Evolutionary conservation across 1,140 invertebrate species (phyloP), one percentile per base, ranked within the genome.

Genomic region (Psix sp.): DNA sequence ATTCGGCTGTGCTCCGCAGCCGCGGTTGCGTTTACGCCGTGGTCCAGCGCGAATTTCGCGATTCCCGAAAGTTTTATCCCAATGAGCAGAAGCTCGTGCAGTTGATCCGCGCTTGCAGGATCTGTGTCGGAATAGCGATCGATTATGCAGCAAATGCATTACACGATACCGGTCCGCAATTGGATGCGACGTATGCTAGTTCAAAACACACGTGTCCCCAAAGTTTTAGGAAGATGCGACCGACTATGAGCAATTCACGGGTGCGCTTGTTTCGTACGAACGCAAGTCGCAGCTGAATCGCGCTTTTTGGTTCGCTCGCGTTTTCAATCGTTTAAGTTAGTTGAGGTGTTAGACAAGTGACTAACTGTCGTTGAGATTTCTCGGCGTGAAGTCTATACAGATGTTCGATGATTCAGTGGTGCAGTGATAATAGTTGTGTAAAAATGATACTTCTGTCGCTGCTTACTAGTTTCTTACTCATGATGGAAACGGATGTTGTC

Each of bases 381-480:
- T 40, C 14, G 0, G 6, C 29, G 46, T 48, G 43, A 21, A 13
- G 40, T 45, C 18, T 2, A 13, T 20, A 45, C 20, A 21, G 54
- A 73, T 73, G 70, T 54, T 67, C 36, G 24, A 49, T 74, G 20
- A 38, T 67, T 60, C 56, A 62, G 71, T 74, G 71, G 71, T 74
- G 71, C 49, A 74, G 71, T 74, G 71, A 60, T 63, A 49, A 51
- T 52, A 52, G 21, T 71, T 71, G 68, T 72, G 54, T 57, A 59
- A 73, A 73, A 73, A 73, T 73, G 60, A 73, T 73, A 62, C 54
- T 73, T 66, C 56, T 59, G 17, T 29, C 38, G n/a, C 26, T 66
- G 15, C 36, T 66, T 18, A 48, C 42, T 42, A 62, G 70, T 16
- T 56, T 73, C 14, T 35, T 73, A 40, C 42, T 73, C 26, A 29